phyloP scores from a whole-genome alignment of 2,888 invertebrate species.

The Pachydiplax longipennis region DNA sequence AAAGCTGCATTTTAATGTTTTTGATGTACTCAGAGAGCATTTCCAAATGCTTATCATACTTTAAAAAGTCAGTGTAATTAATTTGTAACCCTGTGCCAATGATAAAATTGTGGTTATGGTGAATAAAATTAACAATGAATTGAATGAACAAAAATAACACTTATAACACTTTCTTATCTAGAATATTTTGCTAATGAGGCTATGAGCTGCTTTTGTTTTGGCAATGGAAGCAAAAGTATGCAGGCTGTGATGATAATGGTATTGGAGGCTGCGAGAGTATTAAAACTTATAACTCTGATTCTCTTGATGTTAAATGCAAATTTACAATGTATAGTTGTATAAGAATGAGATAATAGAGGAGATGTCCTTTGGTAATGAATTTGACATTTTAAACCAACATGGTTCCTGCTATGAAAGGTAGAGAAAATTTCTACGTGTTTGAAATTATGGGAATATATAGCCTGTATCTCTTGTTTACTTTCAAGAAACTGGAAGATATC shows the following conservation, averaged over 20 bases:
- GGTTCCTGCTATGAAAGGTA: neutral
- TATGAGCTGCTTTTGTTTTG: slow-evolving; percentile 27
- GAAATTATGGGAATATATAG: neutral
- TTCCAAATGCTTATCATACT: neutral
- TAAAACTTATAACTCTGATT: slow-evolving; percentile 3
- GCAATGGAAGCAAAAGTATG: neutral
- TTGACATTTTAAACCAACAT: neutral
- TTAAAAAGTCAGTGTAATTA: neutral
- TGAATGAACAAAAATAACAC: neutral
- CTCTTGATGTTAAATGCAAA: neutral
- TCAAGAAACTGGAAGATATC: no score
- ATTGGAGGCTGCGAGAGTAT: neutral
- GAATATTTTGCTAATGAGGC: slow-evolving; percentile 39
- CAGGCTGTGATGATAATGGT: slow-evolving; percentile 36
- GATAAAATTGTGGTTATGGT: neutral
- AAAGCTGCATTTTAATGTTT: neutral
- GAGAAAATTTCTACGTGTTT: neutral
- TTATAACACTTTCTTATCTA: neutral
- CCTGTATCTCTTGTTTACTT: no score
- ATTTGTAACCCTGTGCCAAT: neutral
- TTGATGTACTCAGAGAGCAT: neutral
- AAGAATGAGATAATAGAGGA: neutral
- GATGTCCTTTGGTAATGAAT: neutral
- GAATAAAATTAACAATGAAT: neutral
- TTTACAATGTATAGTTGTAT: neutral